Percentiles rank a stretch among this genome's conserved stretches.
phyloP scores from a whole-genome alignment of 2,797 vertebrate species.

The Lagocephalus sceleratus region DNA sequence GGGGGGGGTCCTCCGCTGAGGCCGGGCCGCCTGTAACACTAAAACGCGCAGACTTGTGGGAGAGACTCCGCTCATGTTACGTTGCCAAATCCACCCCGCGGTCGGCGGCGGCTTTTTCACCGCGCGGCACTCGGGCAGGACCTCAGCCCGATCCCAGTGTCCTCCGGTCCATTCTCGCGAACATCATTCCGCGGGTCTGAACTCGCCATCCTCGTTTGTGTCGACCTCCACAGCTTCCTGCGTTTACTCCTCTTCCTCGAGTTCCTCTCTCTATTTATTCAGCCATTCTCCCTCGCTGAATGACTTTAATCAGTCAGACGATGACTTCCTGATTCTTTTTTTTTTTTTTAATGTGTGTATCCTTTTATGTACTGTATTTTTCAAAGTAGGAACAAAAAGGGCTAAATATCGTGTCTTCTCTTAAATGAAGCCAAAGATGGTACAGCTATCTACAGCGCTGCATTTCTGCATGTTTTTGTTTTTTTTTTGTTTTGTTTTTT shows the following conservation, averaged over 20 bases:
- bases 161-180: too few relatives aligned
- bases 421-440: constrained; percentile 50
- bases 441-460: constrained; percentile 17
- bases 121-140: too few relatives aligned
- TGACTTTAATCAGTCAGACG: not conserved
- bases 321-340: constrained; percentile 1
- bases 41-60: constrained; percentile 10
- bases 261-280: too few relatives aligned
- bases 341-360: not conserved
- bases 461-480: not conserved
- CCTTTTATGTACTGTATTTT: constrained; percentile 29
- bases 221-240: too few relatives aligned
- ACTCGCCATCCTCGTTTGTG: too few relatives aligned
- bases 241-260: too few relatives aligned
- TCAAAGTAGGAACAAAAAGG: constrained; percentile 32
- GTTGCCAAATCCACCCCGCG: not conserved
- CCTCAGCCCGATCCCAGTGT: too few relatives aligned
- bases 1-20: constrained; percentile 18
- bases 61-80: constrained; percentile 10
- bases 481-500: not conserved
- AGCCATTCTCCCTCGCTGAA: constrained; percentile 7
- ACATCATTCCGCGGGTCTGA: too few relatives aligned
- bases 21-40: constrained; percentile 15
- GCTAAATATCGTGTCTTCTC: constrained; percentile 28
- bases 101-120: too few relatives aligned